Conservation (phyloP, 2,797 vertebrate species). For the Lerista edwardsae region DNA sequence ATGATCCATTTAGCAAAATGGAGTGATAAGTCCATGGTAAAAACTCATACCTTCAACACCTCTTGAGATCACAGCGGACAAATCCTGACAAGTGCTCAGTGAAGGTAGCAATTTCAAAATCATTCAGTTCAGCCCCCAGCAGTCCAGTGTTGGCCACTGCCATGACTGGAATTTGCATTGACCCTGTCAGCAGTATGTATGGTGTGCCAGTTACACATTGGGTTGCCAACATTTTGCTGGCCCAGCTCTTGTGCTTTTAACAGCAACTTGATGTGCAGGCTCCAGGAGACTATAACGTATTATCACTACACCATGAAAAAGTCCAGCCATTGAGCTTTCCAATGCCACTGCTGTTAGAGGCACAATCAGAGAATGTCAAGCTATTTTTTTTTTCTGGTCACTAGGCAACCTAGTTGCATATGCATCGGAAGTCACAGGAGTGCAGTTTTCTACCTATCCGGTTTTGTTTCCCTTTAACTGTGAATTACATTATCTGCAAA, state of each 20-base stretch:
- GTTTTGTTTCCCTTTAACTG: not conserved
- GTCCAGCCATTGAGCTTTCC: not conserved
- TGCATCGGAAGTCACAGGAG: not conserved
- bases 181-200: not conserved
- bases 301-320: not conserved
- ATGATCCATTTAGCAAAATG: too few species aligned
- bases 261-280: not conserved
- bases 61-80: too few species aligned
- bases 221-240: not conserved
- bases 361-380: not conserved
- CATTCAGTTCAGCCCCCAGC: not conserved
- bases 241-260: not conserved
- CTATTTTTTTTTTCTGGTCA: not conserved
- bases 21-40: too few species aligned
- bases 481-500: not conserved
- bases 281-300: not conserved
- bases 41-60: too few species aligned
- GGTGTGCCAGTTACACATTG: not conserved
- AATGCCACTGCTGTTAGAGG: not conserved
- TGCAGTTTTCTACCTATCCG: not conserved
- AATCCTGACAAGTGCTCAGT: not conserved
- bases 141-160: not conserved
- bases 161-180: not conserved
- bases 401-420: not conserved
- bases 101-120: not conserved